Conservation (phyloP, 2,888 invertebrate genomes). For the Tipula lateralis region DNA sequence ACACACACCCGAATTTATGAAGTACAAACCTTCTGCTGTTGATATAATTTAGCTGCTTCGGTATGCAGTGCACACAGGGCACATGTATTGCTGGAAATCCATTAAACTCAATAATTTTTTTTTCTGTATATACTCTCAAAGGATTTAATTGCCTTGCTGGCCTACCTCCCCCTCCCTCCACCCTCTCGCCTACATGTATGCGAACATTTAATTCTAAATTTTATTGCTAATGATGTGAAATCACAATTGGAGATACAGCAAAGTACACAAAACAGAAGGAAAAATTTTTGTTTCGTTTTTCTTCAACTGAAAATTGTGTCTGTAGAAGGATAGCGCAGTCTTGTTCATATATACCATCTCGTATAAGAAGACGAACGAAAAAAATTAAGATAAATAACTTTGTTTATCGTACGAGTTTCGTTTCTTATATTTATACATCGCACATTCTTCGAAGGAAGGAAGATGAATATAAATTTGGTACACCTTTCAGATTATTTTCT, state of each 20-base stretch:
- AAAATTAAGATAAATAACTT: background rate
- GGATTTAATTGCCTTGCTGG: background rate
- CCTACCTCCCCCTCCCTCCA: background rate
- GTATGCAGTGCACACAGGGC: background rate
- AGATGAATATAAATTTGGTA: background rate
- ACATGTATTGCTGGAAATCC: background rate
- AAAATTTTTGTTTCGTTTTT: background rate
- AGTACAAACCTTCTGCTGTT: background rate
- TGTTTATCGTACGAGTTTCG: background rate
- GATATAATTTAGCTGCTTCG: background rate
- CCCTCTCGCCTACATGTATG: background rate
- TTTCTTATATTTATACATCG: background rate
- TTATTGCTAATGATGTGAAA: constrained; percentile 11
- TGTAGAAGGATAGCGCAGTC: background rate
- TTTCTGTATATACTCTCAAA: background rate
- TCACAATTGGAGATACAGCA: background rate
- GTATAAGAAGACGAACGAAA: background rate
- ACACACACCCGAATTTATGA: background rate
- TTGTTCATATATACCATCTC: background rate
- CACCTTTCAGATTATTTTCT: background rate
- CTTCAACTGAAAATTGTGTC: background rate
- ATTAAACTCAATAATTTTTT: background rate
- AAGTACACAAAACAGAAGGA: background rate
- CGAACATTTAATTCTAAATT: background rate
- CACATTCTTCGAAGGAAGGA: background rate